Evolutionary conservation across 2,888 invertebrate species (phyloP).

Genomic region (Nomada fucata): DNA sequence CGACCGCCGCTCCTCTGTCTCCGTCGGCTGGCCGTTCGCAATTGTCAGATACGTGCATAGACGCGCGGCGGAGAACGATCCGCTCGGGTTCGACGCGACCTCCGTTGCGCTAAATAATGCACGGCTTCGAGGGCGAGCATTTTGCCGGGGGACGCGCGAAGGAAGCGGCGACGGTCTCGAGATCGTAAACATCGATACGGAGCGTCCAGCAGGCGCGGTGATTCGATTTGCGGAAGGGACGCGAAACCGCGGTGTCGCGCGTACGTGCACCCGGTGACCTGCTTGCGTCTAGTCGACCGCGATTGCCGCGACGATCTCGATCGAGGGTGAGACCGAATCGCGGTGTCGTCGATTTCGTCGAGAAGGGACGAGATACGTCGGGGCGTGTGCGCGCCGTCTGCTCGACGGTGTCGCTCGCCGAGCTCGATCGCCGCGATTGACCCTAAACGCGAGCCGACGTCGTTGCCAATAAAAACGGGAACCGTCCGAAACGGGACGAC

Average conservation of each 20-base stretch:
- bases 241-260: constrained; percentile 66
- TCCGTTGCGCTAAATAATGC: constrained; percentile 48
- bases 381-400: not conserved
- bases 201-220: constrained; percentile 54
- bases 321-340: constrained; percentile 16
- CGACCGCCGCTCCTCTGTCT: constrained; percentile 26
- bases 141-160: constrained; percentile 1
- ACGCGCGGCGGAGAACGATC: no score
- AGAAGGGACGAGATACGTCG: not conserved
- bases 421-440: constrained; percentile 72
- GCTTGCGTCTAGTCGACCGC: constrained; percentile 3
- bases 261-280: constrained; percentile 37
- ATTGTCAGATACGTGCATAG: no score
- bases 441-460: constrained; percentile 72
- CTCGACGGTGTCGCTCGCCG: not conserved
- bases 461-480: constrained; percentile 80
- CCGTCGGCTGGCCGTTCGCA: no score
- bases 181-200: constrained; percentile 65
- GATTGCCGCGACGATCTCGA: not conserved
- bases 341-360: constrained; percentile 14
- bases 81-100: constrained; percentile 16
- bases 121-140: constrained; percentile 23
- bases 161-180: constrained; percentile 20
- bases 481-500: constrained; percentile 73
- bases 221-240: constrained; percentile 67